Conservation (phyloP, 2,797 vertebrate species). For the Yasuhikotakia modesta region DNA sequence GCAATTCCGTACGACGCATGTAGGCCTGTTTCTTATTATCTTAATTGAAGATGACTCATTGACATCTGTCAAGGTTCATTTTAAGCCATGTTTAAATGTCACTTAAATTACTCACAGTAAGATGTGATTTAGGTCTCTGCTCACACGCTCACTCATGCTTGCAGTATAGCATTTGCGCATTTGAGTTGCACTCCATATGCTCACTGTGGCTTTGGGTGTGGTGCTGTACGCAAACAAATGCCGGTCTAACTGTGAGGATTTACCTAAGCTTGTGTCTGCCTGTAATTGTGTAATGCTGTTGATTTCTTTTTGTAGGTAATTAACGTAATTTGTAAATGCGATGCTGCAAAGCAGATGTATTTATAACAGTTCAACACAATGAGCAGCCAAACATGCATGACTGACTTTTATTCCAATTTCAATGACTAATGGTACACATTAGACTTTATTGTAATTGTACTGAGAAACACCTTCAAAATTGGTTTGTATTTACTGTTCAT, state of each 20-base stretch:
- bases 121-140: neutral
- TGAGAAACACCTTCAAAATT: too few species aligned
- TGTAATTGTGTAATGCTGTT: conserved; percentile 12
- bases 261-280: conserved; percentile 42
- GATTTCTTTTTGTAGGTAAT: conserved; percentile 1
- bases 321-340: neutral
- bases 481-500: too few species aligned
- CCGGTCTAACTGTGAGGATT: conserved; percentile 27
- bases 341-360: neutral
- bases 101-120: neutral
- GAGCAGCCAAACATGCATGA: conserved; percentile 11
- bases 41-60: conserved; percentile 46
- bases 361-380: neutral
- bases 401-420: neutral
- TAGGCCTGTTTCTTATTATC: conserved; percentile 20
- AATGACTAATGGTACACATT: neutral
- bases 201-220: conserved; percentile 55
- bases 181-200: conserved; percentile 26
- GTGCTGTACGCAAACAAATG: conserved; percentile 43
- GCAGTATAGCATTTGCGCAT: conserved; percentile 32
- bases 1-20: neutral
- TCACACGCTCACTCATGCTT: neutral
- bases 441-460: neutral
- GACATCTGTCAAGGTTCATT: conserved; percentile 34
- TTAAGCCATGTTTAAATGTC: conserved; percentile 6